Evolutionary conservation across 2,113 vertebrate genomes (phyloP), one percentile per base, ranked within the genome.

Genomic region (Syrmaticus mikado): DNA sequence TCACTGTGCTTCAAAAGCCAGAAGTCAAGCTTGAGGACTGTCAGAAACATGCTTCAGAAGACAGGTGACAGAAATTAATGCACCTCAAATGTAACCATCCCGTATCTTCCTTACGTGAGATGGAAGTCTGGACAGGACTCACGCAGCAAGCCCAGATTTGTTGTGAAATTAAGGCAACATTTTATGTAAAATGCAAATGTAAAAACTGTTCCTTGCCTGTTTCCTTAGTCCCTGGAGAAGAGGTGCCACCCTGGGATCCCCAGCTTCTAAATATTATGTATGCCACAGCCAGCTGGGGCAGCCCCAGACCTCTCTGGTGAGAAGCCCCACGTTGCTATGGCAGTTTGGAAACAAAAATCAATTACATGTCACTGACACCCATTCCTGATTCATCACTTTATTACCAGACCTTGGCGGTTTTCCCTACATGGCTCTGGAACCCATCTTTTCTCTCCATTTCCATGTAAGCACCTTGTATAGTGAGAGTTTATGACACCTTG

Each of bases 201-300:
- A 18, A 82, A 85, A 28, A 34, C 68, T 62, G 24, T 13, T 62
- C 13, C 20, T 2, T 7, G 12, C 15, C 79, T 57, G 10, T 16
- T 64, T 30, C 32, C 52, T 41, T 2, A 1, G 1, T 3, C 15
- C 6, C 24, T 6, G 10, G 36, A 41, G 24, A 16, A 43, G 38
- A 68, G 4, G 15, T 53, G 5, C 6, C 24, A 16, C 36, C 11
- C 11, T 6, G 13, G 22, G 21, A 92, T 1, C 32, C 13, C 6
- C 11, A 25, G 36, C 13, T 38, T 66, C 45, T 41, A 48, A 1
- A 0, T 2, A 32, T 8, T 30, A 17, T 0, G 0, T 17, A 32
- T 1, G 13, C 6, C 61, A 81, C 53, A 41, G 52, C 8, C 75
- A 36, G 36, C 17, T 1, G 1, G 1, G 12, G 66, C 32, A 72